These are phyloP conservation scores for Drosophila seguyi DNA, from an alignment of 1,140 invertebrate species.

Conservation along the genomic window DNA sequence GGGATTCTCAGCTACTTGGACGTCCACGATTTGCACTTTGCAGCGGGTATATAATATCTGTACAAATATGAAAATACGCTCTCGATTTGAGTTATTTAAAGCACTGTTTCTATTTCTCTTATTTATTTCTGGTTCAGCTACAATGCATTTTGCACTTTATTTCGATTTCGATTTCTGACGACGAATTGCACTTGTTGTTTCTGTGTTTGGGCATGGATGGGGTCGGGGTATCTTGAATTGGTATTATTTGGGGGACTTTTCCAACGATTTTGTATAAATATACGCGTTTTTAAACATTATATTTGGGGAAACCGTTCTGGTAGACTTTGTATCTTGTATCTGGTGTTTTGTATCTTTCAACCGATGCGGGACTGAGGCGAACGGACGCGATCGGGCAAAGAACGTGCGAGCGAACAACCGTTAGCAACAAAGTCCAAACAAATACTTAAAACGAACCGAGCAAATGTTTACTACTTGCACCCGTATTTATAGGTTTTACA, in stretches of 20 bases:
- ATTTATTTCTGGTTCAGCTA: constrained; percentile 60
- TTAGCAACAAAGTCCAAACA: constrained; percentile 81
- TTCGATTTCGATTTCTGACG: constrained; percentile 32
- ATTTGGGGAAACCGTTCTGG: constrained; percentile 56
- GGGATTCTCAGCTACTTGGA: constrained; percentile 24
- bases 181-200: constrained; percentile 77
- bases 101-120: constrained; percentile 39
- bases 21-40: constrained; percentile 33
- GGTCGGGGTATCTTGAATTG: constrained; percentile 9
- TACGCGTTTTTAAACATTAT: constrained; percentile 22
- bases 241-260: constrained; percentile 23
- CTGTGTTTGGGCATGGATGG: constrained; percentile 8
- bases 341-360: constrained; percentile 35
- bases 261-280: constrained; percentile 62
- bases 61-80: constrained; percentile 51
- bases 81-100: constrained; percentile 41
- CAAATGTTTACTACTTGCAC: too few relatives aligned
- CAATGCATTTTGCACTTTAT: constrained; percentile 78
- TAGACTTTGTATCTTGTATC: constrained; percentile 49
- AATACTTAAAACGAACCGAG: constrained; percentile 68
- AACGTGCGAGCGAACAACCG: constrained; percentile 65
- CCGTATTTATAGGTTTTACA: too few relatives aligned
- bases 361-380: constrained; percentile 43
- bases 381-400: constrained; percentile 55
- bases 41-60: constrained; percentile 54